A percentile compares a stretch with the other conserved stretches of the same genome.
Evolutionary conservation across 2,113 vertebrate genomes (phyloP).

Genomic region (Gasterosteus nipponicus): DNA sequence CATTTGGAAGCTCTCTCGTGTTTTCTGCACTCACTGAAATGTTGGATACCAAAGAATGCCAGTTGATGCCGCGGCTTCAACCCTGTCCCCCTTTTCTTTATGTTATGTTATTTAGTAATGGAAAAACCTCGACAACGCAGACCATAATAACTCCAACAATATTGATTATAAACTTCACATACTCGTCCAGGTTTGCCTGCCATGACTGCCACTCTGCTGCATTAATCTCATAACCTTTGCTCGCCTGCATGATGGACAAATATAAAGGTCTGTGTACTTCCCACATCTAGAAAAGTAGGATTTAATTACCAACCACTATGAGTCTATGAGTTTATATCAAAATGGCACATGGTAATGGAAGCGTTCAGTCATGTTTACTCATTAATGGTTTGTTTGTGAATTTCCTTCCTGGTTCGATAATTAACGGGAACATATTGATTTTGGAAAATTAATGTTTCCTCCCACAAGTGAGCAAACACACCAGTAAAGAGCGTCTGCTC

Average conservation of each 20-base stretch:
- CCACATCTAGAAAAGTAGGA: neutral
- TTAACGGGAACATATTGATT: conserved; percentile 48
- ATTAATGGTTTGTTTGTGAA: conserved; percentile 42
- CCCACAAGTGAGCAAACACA: conserved; percentile 22
- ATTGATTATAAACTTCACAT: conserved; percentile 21
- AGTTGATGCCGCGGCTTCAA: conserved; percentile 5
- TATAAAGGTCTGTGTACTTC: conserved; percentile 4
- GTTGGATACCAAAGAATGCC: conserved; percentile 25
- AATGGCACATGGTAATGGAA: conserved; percentile 12
- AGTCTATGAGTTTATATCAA: conserved; percentile 6
- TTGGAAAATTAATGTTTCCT: conserved; percentile 39
- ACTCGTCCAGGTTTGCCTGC: conserved; percentile 5
- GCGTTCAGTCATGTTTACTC: conserved; percentile 37
- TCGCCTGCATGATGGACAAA: conserved; percentile 9
- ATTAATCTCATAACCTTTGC: conserved; percentile 28
- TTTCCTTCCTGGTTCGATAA: conserved; percentile 44
- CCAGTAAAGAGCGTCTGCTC: neutral
- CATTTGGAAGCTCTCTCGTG: conserved; percentile 42
- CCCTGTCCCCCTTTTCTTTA: conserved; percentile 16
- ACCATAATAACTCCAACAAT: conserved; percentile 15
- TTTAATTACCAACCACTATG: neutral
- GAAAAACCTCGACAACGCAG: neutral
- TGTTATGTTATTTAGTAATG: conserved; percentile 4
- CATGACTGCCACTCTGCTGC: conserved; percentile 13
- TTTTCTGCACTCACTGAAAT: conserved; percentile 18